Evolutionary conservation across 2,888 invertebrate species (phyloP), one percentile per base, ranked within the genome.

Genomic region (Acronicta psi): DNA sequence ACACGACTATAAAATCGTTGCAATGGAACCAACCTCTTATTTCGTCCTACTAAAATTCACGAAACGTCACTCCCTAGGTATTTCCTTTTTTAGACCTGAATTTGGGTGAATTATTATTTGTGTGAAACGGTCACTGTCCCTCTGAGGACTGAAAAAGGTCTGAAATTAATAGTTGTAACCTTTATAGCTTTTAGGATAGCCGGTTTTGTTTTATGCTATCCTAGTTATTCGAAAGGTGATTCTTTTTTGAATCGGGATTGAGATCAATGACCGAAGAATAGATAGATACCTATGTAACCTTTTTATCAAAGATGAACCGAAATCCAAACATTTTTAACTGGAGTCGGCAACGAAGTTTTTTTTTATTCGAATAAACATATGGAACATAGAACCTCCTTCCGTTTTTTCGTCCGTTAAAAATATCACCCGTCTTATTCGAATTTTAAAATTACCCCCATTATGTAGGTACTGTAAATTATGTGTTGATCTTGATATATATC

Each of bases 1-100:
- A n/a, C 34, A 6, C 13, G n/a, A n/a, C 34, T 2, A 31, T 4
- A 31, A 4, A 45, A 13, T 38, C 42, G 63, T 6, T 2, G 3
- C 10, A 37, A 0, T 4, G 6, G 13, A 60, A 64, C 29, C 36
- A 0, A 20, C 37, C 69, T 29, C 36, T 72, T 49, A 57, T 46
- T 55, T 51, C 44, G 38, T 50, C 46, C 7, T 41, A 58, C 52
- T 37, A 52, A 68, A 75, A 75, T 71, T 71, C 64, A 71, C 51
- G 46, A 61, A 59, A 44, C 47, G 68, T 57, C 63, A 67, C 51
- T 62, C 41, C 8, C 38, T 37, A 58, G 41, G 42, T 58, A 63
- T 68, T 60, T 51, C 49, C 41, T 54, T 56, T n/a, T 56, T 69
- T 57, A 25, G 38, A 25, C 36, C 57, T 23, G 43, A 40, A 20